phyloP scores from a whole-genome alignment of 2,888 invertebrate genomes.

The Caenorhabditis sp. region DNA sequence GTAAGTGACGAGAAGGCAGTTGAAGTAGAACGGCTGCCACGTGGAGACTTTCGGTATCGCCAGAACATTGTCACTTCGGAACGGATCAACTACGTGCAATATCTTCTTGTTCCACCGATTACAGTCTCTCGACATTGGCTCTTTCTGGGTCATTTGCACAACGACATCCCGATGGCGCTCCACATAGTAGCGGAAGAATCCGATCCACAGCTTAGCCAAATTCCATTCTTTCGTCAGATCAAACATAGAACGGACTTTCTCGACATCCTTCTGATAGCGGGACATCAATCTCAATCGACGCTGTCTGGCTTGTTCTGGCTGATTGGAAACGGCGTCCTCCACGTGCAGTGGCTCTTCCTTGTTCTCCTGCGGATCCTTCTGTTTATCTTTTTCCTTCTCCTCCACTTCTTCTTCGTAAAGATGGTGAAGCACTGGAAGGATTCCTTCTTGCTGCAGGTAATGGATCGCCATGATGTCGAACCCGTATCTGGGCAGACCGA shows the following conservation, averaged over 20 bases:
- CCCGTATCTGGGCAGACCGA: slow-evolving; percentile 81
- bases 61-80: slow-evolving; percentile 56
- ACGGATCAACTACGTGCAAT: slow-evolving; percentile 58
- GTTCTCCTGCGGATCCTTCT: neutral
- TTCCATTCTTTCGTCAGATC: slow-evolving; percentile 33
- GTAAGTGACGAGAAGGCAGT: slow-evolving; percentile 58
- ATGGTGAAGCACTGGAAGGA: slow-evolving; percentile 81
- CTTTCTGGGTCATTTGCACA: slow-evolving; percentile 50
- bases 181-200: slow-evolving; percentile 51
- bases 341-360: neutral
- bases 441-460: slow-evolving; percentile 81
- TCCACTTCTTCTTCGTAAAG: slow-evolving; percentile 1
- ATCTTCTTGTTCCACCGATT: slow-evolving; percentile 54
- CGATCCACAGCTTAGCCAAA: slow-evolving; percentile 30
- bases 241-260: slow-evolving; percentile 19
- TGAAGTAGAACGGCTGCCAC: slow-evolving; percentile 59
- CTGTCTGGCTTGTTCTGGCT: slow-evolving; percentile 28
- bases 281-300: slow-evolving; percentile 26
- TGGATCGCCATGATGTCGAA: slow-evolving; percentile 81
- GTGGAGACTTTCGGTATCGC: slow-evolving; percentile 56
- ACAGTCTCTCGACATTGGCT: slow-evolving; percentile 20
- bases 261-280: slow-evolving; percentile 20
- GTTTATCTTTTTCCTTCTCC: neutral
- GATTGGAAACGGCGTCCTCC: neutral
- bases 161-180: slow-evolving; percentile 25